These are phyloP conservation scores for Elephantulus edwardii DNA, from an alignment of 2,113 vertebrate genomes.

Conservation along the genomic window DNA sequence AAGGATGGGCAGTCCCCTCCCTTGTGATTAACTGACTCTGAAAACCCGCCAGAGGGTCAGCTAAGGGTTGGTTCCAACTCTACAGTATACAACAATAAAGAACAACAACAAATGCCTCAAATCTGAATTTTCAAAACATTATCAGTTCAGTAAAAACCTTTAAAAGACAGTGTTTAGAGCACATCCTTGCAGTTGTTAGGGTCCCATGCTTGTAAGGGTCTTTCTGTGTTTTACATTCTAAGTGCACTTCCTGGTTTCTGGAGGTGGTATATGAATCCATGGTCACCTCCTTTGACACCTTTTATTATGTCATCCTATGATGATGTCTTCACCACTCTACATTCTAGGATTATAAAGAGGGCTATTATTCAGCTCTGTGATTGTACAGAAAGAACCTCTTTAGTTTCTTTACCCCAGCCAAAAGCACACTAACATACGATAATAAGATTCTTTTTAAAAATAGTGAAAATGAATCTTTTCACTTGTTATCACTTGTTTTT, in stretches of 20 bases:
- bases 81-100: too few species aligned
- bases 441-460: neutral
- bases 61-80: too few species aligned
- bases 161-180: neutral
- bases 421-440: neutral
- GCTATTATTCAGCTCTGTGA: too few species aligned
- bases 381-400: neutral
- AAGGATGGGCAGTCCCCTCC: too few species aligned
- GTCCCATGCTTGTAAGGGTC: neutral
- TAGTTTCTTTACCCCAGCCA: neutral
- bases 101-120: too few species aligned
- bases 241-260: neutral
- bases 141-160: neutral
- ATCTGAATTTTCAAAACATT: constrained; percentile 18
- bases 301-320: neutral
- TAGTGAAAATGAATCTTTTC: neutral
- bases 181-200: neutral
- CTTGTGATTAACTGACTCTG: too few species aligned
- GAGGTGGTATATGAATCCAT: neutral
- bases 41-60: too few species aligned
- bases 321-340: neutral
- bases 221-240: neutral
- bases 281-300: neutral
- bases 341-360: neutral
- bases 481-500: neutral